phyloP scores from a whole-genome alignment of 2,888 invertebrate genomes.

The Polia nebulosa region DNA sequence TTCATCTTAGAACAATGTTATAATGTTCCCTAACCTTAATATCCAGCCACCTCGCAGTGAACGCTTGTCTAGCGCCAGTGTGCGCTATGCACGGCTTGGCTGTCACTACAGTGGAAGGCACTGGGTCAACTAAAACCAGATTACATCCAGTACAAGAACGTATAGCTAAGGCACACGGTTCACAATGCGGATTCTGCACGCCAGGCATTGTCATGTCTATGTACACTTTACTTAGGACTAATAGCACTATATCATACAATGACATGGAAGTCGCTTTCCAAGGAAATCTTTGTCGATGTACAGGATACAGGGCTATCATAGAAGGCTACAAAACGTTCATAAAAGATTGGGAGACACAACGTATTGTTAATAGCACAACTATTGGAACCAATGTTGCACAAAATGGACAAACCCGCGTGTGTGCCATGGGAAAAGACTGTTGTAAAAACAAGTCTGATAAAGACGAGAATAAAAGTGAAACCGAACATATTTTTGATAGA shows the following conservation, averaged over 20 bases:
- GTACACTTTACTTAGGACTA: constrained; percentile 94
- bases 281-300: constrained; percentile 95
- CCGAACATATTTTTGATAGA: constrained; percentile 90
- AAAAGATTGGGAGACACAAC: constrained; percentile 92
- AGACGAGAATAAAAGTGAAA: constrained; percentile 83
- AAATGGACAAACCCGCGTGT: constrained; percentile 75
- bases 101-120: constrained; percentile 96
- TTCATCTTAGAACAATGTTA: constrained; percentile 14
- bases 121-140: constrained; percentile 94
- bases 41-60: constrained; percentile 94
- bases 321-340: constrained; percentile 95
- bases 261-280: constrained; percentile 95
- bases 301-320: constrained; percentile 96
- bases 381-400: constrained; percentile 65
- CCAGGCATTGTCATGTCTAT: constrained; percentile 98
- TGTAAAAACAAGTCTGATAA: constrained; percentile 89
- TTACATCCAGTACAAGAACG: constrained; percentile 96
- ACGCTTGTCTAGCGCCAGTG: constrained; percentile 96
- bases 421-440: constrained; percentile 92
- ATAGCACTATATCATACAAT: constrained; percentile 84
- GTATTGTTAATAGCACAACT: constrained; percentile 73
- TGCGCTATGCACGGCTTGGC: constrained; percentile 95
- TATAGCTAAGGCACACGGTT: constrained; percentile 96
- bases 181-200: constrained; percentile 97
- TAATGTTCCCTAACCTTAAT: constrained; percentile 59